Evolutionary conservation across 2,888 invertebrate genomes (phyloP).

Genomic region (Monoplex corrugatus): DNA sequence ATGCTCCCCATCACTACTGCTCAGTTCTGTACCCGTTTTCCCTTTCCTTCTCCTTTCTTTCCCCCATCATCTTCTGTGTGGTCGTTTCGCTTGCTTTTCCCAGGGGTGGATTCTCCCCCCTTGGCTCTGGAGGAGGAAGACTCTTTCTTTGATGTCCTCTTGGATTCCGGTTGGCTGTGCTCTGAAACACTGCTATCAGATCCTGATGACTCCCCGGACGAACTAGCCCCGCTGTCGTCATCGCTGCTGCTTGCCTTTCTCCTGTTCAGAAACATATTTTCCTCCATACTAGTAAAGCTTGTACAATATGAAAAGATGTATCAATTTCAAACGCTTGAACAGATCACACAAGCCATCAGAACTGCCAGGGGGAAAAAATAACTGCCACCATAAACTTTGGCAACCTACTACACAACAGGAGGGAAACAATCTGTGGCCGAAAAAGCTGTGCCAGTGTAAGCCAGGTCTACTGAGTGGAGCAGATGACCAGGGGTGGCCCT

Average conservation of each 20-base stretch:
- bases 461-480: too few relatives aligned
- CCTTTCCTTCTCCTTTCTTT: conserved; percentile 23
- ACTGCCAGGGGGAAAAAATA: too few relatives aligned
- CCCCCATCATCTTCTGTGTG: conserved; percentile 15
- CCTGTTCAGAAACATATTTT: conserved; percentile 32
- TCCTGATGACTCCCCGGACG: conserved; percentile 46
- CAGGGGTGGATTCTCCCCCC: conserved; percentile 1
- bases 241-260: conserved; percentile 47
- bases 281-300: not conserved
- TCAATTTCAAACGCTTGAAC: too few relatives aligned
- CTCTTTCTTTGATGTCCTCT: conserved; percentile 15
- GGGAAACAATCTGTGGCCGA: too few relatives aligned
- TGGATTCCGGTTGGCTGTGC: not conserved
- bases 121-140: not conserved
- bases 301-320: too few relatives aligned
- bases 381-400: too few relatives aligned
- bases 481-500: too few relatives aligned
- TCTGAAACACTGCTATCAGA: conserved; percentile 29
- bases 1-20: conserved; percentile 48
- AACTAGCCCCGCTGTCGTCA: conserved; percentile 52
- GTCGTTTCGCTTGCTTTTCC: not conserved
- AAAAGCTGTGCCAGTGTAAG: too few relatives aligned
- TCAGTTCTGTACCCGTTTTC: conserved; percentile 35
- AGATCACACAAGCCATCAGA: too few relatives aligned
- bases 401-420: too few relatives aligned